Percentiles rank a stretch among this genome's conserved stretches.
phyloP scores from a whole-genome alignment of 2,113 vertebrate species.

The Hystrix brachyura region DNA sequence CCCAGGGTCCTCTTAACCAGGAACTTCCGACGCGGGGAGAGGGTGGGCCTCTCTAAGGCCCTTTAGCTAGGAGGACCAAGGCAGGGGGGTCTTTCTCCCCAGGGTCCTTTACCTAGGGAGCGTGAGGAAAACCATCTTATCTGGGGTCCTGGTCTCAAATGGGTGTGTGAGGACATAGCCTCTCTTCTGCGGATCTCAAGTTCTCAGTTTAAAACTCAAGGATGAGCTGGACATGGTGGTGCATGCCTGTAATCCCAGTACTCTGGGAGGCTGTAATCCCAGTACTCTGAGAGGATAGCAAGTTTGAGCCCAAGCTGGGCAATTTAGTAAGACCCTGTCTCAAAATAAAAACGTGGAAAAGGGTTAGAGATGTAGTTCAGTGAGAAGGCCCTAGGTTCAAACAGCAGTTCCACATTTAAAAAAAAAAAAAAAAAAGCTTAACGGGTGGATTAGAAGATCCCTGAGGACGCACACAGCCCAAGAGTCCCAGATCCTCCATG shows the following conservation, averaged over 20 bases:
- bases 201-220: not conserved
- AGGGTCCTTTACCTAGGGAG: not conserved
- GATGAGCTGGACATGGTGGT: not conserved
- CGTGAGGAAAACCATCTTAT: not conserved
- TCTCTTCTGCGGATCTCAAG: not conserved
- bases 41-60: fast-evolving
- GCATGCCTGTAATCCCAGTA: not conserved
- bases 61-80: not conserved
- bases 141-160: not conserved
- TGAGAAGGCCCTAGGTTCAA: not conserved
- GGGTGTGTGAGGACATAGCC: not conserved
- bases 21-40: no score
- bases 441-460: not conserved
- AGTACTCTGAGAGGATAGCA: not conserved
- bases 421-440: not conserved
- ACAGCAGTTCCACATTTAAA: not conserved
- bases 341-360: not conserved
- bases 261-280: not conserved
- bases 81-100: no score
- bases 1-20: not conserved
- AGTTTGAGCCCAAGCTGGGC: not conserved
- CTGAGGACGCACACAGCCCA: no score
- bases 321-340: not conserved
- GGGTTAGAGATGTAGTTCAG: not conserved
- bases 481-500: fast-evolving